Conservation (phyloP, 1,140 invertebrate genomes). For the Macrobrachium rosenbergii region DNA sequence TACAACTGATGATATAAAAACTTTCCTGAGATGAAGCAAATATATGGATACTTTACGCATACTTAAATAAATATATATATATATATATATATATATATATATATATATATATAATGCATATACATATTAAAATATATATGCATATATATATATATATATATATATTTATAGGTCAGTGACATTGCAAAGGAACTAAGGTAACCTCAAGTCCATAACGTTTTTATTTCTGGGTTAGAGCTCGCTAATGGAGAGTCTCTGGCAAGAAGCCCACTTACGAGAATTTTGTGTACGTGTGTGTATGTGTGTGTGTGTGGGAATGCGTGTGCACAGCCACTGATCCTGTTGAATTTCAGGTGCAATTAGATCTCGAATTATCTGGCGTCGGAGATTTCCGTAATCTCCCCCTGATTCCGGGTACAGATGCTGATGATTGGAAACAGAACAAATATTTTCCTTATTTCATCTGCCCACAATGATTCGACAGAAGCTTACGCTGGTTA, state of each 20-base stretch:
- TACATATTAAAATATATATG: not conserved
- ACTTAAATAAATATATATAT: slow-evolving; percentile 10
- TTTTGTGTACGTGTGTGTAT: slow-evolving; percentile 18
- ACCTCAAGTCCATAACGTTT: not conserved
- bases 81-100: slow-evolving; percentile 11
- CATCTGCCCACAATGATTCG: too few relatives aligned
- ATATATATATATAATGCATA: not conserved
- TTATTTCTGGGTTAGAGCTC: too few relatives aligned
- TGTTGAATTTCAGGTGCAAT: slow-evolving; percentile 1
- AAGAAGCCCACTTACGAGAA: too few relatives aligned
- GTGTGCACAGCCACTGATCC: slow-evolving; percentile 3
- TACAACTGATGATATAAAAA: not conserved
- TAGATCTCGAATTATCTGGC: not conserved
- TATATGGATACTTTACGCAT: not conserved
- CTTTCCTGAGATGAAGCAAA: not conserved
- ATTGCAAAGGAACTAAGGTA: not conserved
- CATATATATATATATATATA: not conserved
- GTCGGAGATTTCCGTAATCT: too few relatives aligned
- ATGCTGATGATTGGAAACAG: too few relatives aligned
- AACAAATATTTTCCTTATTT: too few relatives aligned
- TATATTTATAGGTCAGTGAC: not conserved
- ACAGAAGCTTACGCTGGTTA: too few relatives aligned
- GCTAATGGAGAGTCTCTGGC: too few relatives aligned
- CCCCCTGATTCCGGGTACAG: too few relatives aligned
- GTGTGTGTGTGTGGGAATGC: slow-evolving; percentile 19